Conservation (phyloP, 1,140 invertebrate species). For the Drosophila suzukii region DNA sequence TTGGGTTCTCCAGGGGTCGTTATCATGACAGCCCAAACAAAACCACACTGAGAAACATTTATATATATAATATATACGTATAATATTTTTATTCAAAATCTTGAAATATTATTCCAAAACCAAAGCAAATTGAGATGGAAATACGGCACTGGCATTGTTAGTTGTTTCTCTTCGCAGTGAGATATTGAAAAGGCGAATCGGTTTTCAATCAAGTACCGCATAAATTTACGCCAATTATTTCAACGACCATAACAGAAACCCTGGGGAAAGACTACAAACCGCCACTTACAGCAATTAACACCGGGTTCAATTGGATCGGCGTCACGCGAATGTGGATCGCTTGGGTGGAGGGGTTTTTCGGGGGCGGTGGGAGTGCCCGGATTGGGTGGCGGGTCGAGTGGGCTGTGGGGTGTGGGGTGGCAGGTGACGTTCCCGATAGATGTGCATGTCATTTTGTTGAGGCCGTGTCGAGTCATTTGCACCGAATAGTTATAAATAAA, state of each 20-base stretch:
- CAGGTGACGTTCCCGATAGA: not conserved
- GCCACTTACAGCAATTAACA: constrained; percentile 65
- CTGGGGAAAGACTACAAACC: constrained; percentile 15
- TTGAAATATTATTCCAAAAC: not conserved
- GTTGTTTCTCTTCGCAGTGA: too few relatives aligned
- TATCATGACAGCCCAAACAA: not conserved
- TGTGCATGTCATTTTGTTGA: constrained; percentile 3
- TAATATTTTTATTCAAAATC: not conserved
- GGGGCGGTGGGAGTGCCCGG: not conserved
- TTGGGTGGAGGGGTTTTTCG: not conserved
- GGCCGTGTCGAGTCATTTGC: not conserved
- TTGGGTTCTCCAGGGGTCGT: constrained; percentile 26
- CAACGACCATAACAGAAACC: constrained; percentile 12
- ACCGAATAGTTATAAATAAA: not conserved
- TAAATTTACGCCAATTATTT: constrained; percentile 72
- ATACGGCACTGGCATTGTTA: not conserved
- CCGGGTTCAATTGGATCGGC: constrained; percentile 64
- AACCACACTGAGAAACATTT: constrained; percentile 1
- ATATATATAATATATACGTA: not conserved
- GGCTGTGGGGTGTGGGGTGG: not conserved
- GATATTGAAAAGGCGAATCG: constrained; percentile 23
- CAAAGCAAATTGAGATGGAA: not conserved
- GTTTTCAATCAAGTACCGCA: constrained; percentile 63
- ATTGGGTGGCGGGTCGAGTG: not conserved
- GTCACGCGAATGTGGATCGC: constrained; percentile 27